Evolutionary conservation across 1,140 invertebrate species (phyloP).

Genomic region (Paramacrobiotus metropolitanus): DNA sequence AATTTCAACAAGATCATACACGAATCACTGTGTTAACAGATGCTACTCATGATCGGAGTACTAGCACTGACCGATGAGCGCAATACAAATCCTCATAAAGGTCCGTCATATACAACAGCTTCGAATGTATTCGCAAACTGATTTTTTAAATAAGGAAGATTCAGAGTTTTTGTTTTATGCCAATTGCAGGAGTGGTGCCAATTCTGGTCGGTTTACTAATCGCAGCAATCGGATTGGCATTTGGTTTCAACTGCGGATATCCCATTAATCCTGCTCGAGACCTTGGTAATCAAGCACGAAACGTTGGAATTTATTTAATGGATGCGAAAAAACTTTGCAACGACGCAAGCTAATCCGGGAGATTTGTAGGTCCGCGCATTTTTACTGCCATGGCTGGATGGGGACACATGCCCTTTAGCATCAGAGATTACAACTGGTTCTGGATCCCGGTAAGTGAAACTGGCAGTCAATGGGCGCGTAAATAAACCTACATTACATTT

Average conservation of each 20-base stretch:
- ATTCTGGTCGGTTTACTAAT: slow-evolving; percentile 30
- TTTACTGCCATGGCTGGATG: slow-evolving; percentile 32
- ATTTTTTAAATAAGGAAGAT: too few relatives aligned
- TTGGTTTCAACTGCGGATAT: slow-evolving; percentile 33
- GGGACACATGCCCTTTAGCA: slow-evolving; percentile 28
- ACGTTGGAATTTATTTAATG: too few relatives aligned
- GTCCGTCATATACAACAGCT: too few relatives aligned
- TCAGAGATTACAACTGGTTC: slow-evolving; percentile 26
- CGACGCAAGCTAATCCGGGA: too few relatives aligned
- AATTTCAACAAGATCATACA: too few relatives aligned
- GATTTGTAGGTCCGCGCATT: slow-evolving; percentile 26
- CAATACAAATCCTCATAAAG: slow-evolving; percentile 21
- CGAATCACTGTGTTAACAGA: too few relatives aligned
- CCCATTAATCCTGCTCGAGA: slow-evolving; percentile 39
- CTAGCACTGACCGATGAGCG: slow-evolving; percentile 29
- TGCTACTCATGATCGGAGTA: slow-evolving; percentile 27
- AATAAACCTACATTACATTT: too few relatives aligned
- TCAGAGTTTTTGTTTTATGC: too few relatives aligned
- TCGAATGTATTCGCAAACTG: too few relatives aligned
- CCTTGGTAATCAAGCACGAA: slow-evolving; percentile 16
- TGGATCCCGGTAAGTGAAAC: slow-evolving; percentile 36
- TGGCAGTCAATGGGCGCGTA: too few relatives aligned
- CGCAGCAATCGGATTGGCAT: slow-evolving; percentile 30
- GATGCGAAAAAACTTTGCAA: too few relatives aligned
- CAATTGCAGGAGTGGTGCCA: slow-evolving; percentile 25